Conservation (phyloP, 2,888 invertebrate species). For the Drosophila demipolita region DNA sequence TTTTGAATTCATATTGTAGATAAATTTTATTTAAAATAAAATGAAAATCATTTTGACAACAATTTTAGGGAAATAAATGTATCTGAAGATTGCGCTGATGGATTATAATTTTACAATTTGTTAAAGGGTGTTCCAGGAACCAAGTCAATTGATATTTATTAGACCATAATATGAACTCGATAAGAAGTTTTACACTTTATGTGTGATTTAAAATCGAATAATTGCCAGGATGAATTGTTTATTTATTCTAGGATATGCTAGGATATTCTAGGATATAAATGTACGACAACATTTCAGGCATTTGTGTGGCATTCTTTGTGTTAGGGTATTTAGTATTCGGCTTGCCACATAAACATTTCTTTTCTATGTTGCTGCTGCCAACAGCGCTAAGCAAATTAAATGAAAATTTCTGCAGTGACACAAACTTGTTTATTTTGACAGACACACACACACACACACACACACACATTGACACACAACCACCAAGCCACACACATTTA, state of each 20-base stretch:
- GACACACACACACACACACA: constrained; percentile 49
- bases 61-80: neutral
- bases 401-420: constrained; percentile 84
- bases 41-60: neutral
- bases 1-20: neutral
- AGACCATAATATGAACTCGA: neutral
- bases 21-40: neutral
- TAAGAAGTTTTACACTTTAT: neutral
- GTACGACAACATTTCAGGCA: neutral
- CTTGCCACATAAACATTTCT: neutral
- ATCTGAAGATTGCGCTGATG: neutral
- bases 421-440: constrained; percentile 83
- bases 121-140: neutral
- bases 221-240: too few relatives aligned
- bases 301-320: neutral
- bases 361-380: constrained; percentile 26
- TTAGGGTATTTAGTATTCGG: constrained; percentile 17
- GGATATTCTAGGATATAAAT: neutral
- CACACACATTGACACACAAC: constrained; percentile 22
- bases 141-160: neutral
- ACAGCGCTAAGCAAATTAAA: constrained; percentile 81
- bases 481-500: neutral
- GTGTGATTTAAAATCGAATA: neutral
- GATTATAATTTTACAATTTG: neutral
- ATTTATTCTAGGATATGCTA: too few relatives aligned